Percentiles rank a stretch among this genome's conserved stretches.
phyloP scores from a whole-genome alignment of 2,888 invertebrate species.

The Melanchra persicariae region DNA sequence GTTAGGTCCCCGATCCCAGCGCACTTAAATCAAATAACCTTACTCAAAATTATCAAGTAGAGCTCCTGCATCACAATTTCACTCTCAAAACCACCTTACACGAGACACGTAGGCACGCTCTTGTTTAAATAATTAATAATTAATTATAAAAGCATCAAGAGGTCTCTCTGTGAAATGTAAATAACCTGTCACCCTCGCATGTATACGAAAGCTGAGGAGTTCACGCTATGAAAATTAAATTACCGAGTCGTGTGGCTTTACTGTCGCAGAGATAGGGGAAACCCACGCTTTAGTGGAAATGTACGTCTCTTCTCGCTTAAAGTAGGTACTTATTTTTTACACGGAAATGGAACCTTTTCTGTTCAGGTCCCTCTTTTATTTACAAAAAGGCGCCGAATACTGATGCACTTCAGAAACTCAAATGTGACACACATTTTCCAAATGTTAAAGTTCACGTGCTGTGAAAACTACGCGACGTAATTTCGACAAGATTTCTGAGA shows the following conservation, averaged over 20 bases:
- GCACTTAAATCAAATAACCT: background rate
- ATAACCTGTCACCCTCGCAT: constrained; percentile 69
- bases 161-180: constrained; percentile 72
- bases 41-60: background rate
- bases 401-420: background rate
- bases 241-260: constrained; percentile 51
- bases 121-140: constrained; percentile 62
- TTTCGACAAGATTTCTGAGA: too few species aligned
- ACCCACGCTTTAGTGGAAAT: constrained; percentile 38
- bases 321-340: background rate
- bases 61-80: constrained; percentile 2
- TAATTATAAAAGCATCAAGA: constrained; percentile 72
- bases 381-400: background rate
- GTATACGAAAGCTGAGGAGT: constrained; percentile 52
- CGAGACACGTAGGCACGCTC: background rate
- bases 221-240: constrained; percentile 66
- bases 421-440: background rate
- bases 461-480: background rate
- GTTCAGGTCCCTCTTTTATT: constrained; percentile 3
- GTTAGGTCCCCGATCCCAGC: background rate
- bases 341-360: background rate
- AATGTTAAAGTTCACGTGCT: background rate
- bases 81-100: constrained; percentile 4
- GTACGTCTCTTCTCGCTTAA: constrained; percentile 3
- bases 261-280: constrained; percentile 48